A percentile compares a stretch with the other conserved stretches of the same genome.
phyloP scores from a whole-genome alignment of 2,888 invertebrate species.

The Eupithecia vulgata region DNA sequence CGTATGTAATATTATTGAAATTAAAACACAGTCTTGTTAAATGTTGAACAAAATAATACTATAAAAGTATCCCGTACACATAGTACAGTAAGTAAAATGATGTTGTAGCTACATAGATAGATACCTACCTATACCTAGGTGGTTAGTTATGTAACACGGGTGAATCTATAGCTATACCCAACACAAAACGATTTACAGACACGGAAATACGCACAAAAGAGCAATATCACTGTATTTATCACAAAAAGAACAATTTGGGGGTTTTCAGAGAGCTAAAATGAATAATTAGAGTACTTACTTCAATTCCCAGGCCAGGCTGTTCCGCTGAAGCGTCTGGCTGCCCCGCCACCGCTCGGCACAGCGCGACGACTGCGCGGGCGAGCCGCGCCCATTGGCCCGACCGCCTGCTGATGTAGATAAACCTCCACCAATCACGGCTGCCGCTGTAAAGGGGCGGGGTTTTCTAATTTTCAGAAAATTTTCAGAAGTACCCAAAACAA shows the following conservation, averaged over 20 bases:
- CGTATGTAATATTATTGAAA: background rate
- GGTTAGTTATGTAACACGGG: constrained; percentile 15
- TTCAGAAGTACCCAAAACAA: constrained; percentile 72
- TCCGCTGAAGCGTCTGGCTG: constrained; percentile 74
- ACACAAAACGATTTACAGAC: background rate
- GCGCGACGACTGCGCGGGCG: constrained; percentile 79
- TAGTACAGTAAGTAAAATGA: background rate
- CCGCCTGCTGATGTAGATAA: constrained; percentile 66
- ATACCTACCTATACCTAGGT: background rate
- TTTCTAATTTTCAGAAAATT: constrained; percentile 80
- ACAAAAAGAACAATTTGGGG: background rate
- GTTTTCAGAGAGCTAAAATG: constrained; percentile 17
- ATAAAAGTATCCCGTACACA: background rate
- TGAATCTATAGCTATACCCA: background rate
- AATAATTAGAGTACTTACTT: constrained; percentile 63
- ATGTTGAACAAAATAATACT: background rate
- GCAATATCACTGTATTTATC: background rate
- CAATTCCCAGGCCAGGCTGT: constrained; percentile 76
- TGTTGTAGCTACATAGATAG: background rate
- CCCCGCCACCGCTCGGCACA: constrained; percentile 71
- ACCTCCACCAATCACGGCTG: constrained; percentile 67
- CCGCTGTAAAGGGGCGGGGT: constrained; percentile 76
- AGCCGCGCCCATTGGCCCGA: constrained; percentile 69
- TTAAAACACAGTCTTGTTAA: background rate
- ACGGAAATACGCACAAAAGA: constrained; percentile 3